A percentile compares a stretch with the other conserved stretches of the same genome.
Evolutionary conservation across 2,888 invertebrate genomes (phyloP).

Genomic region (Isoperla grammatica): DNA sequence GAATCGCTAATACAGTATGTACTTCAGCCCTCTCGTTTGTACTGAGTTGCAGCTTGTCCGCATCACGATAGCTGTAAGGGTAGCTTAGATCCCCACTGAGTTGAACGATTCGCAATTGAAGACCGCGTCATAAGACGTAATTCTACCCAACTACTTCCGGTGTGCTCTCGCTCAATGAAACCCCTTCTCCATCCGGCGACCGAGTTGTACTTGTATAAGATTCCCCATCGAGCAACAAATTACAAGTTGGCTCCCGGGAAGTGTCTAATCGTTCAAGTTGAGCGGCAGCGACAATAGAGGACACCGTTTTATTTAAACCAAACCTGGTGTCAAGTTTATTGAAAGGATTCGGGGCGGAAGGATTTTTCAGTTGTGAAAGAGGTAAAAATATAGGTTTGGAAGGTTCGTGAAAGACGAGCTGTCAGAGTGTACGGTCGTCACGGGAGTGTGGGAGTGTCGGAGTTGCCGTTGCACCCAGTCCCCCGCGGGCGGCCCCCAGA

Average conservation of each 20-base stretch:
- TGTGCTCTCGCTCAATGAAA: background rate
- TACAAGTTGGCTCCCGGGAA: slow-evolving; percentile 5
- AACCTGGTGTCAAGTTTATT: slow-evolving; percentile 1
- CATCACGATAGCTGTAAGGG: too few species aligned
- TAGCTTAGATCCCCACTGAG: too few species aligned
- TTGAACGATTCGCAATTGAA: too few species aligned
- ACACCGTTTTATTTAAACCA: background rate
- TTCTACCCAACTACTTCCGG: slow-evolving; percentile 13
- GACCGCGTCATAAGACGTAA: slow-evolving; percentile 2
- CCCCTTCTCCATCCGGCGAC: slow-evolving; percentile 8
- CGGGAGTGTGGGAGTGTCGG: slow-evolving; percentile 12
- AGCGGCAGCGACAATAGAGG: slow-evolving; percentile 6
- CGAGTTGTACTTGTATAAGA: background rate
- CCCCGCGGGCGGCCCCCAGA: slow-evolving; percentile 9
- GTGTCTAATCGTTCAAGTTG: background rate
- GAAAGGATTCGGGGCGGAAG: slow-evolving; percentile 4
- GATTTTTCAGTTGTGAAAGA: slow-evolving; percentile 11
- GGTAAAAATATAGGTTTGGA: slow-evolving; percentile 11
- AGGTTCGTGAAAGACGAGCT: slow-evolving; percentile 1
- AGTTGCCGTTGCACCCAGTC: slow-evolving; percentile 8
- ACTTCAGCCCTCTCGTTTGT: too few species aligned
- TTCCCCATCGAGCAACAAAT: slow-evolving; percentile 10
- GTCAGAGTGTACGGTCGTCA: slow-evolving; percentile 11
- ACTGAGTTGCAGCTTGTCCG: too few species aligned
- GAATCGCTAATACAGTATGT: too few species aligned